Percentiles rank a stretch among this genome's conserved stretches.
Evolutionary conservation across 2,888 invertebrate species (phyloP).

Genomic region (Ochlodes sylvanus): DNA sequence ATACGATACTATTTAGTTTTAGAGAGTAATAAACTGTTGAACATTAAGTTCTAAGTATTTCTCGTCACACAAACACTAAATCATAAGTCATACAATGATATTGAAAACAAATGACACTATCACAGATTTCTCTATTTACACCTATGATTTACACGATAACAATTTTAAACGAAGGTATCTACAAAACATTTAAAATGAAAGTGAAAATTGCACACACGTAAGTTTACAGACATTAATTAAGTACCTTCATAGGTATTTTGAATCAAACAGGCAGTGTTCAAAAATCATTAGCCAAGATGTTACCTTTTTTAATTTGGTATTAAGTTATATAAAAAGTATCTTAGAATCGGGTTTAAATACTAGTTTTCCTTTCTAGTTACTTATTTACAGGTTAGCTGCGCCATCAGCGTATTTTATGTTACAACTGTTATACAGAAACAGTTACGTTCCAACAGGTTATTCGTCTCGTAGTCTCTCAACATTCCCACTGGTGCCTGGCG

Average conservation of each 20-base stretch:
- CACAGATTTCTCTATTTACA: constrained; percentile 31
- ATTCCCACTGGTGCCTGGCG: constrained; percentile 73
- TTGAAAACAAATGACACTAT: constrained; percentile 19
- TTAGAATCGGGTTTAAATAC: neutral
- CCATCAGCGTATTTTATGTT: no score
- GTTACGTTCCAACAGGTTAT: constrained; percentile 18
- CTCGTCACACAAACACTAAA: constrained; percentile 9
- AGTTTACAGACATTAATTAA: neutral
- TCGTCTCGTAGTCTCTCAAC: constrained; percentile 68
- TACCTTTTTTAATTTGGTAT: no score
- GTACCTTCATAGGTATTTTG: neutral
- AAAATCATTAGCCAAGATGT: neutral
- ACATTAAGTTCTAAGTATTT: neutral
- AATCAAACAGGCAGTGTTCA: neutral
- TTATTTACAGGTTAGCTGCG: neutral
- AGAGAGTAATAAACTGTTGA: neutral
- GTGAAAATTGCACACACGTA: constrained; percentile 30
- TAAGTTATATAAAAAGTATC: no score
- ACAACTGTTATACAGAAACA: no score
- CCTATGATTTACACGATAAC: constrained; percentile 12
- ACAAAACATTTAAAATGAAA: constrained; percentile 13
- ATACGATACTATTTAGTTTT: neutral
- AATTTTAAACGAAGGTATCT: constrained; percentile 2
- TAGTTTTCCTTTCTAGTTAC: neutral
- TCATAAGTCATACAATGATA: constrained; percentile 8